Evolutionary conservation across 2,888 invertebrate genomes (phyloP).

Genomic region (Leucoptera coffeella): DNA sequence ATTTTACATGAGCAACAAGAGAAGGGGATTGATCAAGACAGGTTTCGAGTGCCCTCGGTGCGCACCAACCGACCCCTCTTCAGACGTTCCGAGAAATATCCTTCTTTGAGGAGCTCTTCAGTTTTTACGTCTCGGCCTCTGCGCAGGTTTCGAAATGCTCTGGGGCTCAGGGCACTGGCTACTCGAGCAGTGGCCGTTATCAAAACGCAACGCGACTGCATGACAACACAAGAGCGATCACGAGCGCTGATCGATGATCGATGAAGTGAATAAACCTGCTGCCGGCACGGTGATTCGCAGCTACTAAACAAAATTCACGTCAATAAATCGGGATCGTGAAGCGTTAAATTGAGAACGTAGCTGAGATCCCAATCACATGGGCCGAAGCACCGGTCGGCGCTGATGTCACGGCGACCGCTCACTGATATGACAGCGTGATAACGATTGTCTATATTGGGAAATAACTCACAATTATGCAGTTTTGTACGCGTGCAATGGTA

Average conservation of each 20-base stretch:
- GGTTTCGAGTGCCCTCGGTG: constrained; percentile 35
- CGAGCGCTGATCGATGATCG: constrained; percentile 1
- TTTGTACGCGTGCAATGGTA: no score
- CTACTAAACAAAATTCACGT: constrained; percentile 1
- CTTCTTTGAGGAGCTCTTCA: constrained; percentile 31
- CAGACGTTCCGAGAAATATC: constrained; percentile 33
- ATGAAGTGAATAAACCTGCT: not conserved
- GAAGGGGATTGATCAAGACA: constrained; percentile 48
- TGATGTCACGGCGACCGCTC: constrained; percentile 2
- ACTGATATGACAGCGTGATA: no score
- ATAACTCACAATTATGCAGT: no score
- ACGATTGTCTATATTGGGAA: no score
- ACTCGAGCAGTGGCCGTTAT: no score
- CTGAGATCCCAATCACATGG: constrained; percentile 20
- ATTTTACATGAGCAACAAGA: constrained; percentile 50
- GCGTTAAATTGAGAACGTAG: constrained; percentile 8
- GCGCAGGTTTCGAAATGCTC: no score
- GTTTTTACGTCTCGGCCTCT: constrained; percentile 4
- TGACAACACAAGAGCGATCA: not conserved
- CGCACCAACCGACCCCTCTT: no score
- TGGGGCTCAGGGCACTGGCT: no score
- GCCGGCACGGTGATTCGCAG: constrained; percentile 1
- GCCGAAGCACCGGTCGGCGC: constrained; percentile 19
- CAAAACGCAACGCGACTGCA: no score
- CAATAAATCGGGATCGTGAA: constrained; percentile 17